Evolutionary conservation across 2,888 invertebrate genomes (phyloP), one percentile per base, ranked within the genome.

Genomic region (Athalia rosae): DNA sequence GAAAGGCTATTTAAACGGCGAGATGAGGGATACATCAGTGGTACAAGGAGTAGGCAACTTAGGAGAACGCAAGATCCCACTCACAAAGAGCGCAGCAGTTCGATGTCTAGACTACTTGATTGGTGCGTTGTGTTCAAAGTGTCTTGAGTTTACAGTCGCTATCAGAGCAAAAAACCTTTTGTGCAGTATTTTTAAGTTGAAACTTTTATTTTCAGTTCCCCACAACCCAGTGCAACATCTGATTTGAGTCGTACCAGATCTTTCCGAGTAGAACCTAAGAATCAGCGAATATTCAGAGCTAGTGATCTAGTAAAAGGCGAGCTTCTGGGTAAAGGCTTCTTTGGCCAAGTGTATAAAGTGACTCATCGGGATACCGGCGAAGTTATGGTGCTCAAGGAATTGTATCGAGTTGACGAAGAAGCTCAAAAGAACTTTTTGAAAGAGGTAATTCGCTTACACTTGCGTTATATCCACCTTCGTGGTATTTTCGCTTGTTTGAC

Each of bases 311-410:
- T 97, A 15, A 93, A 95, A 91, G 98, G 98, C 56, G 97, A 98
- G 88, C 92, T 98, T 4, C 91, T 98, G 11, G 98, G 98, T 3
- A 95, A 96, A 85, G 98, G 98, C 0, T 98, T 98, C 91, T 98
- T 98, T 90, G 98, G 98, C 1, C 96, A 97, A 89, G 97, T 96
- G 78, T 96, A 94, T 90, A 95, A 97, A 91, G 97, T 98, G 77
- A 98, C 97, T 0, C 98, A 98, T 88, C 93, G 95, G 74, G 94
- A 95, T 83, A 97, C 97, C 0, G 95, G 95, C 81, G 98, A 98
- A 90, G 95, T 97, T 63, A 98, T 98, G 98, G 98, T 98, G 83
- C 93, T 98, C 61, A 98, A 98, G 87, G 98, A 98, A 88, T 92
- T 98, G 77, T 96, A 97, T 90, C 92, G 97, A 77, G 96, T 98